phyloP scores from a whole-genome alignment of 2,797 vertebrate species.

The Gymnodraco acuticeps region DNA sequence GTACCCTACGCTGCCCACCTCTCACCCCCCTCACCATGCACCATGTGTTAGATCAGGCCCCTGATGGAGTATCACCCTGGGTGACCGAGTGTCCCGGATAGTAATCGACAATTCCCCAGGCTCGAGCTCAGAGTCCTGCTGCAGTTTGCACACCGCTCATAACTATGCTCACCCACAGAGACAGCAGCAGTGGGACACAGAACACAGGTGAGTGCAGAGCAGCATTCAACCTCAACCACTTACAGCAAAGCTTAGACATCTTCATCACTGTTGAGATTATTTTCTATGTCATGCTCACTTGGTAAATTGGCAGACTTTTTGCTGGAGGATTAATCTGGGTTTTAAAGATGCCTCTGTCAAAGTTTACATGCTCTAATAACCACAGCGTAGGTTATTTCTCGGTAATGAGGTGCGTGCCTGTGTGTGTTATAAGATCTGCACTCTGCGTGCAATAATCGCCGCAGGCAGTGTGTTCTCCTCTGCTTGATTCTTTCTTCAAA shows the following conservation, averaged over 20 bases:
- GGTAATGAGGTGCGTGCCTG: constrained; percentile 58
- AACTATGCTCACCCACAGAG: constrained; percentile 83
- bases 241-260: not conserved
- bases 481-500: constrained; percentile 63
- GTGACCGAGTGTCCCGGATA: constrained; percentile 71
- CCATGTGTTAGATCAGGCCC: constrained; percentile 61
- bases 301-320: constrained; percentile 34
- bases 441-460: constrained; percentile 40
- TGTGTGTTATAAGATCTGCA: constrained; percentile 39
- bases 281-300: constrained; percentile 41
- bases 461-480: constrained; percentile 43
- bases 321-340: constrained; percentile 43
- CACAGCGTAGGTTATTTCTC: constrained; percentile 58
- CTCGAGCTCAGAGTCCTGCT: constrained; percentile 55
- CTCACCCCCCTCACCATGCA: constrained; percentile 29
- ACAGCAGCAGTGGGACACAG: constrained; percentile 76
- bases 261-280: constrained; percentile 9
- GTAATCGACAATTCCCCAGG: constrained; percentile 70
- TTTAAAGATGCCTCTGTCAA: constrained; percentile 32
- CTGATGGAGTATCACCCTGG: constrained; percentile 68
- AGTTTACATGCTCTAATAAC: constrained; percentile 70
- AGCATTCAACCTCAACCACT: constrained; percentile 22
- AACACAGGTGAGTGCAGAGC: constrained; percentile 84
- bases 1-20: constrained; percentile 1
- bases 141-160: constrained; percentile 57